Evolutionary conservation across 2,113 vertebrate species (phyloP), one percentile per base, ranked within the genome.

Genomic region (Hirundichthys speculiger): DNA sequence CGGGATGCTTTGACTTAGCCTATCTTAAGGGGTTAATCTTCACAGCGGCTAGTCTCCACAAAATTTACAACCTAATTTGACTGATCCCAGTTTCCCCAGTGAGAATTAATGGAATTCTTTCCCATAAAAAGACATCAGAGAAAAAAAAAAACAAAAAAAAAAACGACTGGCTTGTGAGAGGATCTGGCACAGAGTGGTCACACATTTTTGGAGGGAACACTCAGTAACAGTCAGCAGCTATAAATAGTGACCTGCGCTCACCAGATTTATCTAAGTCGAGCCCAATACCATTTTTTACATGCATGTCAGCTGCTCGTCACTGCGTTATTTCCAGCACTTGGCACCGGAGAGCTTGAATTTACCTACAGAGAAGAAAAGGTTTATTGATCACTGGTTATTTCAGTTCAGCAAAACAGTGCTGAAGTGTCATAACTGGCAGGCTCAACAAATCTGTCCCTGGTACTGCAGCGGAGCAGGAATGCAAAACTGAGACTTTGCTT

Each of bases 121-220:
- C 22, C 41, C 57, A 59, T 47, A 22, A 51, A 16, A 61, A 52
- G 45, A 68, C 13, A 30, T 58, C 8, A 20, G n/a, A 73, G 27
- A 25, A 66, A 18, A 27, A 18, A 49, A 1, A 38, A 1, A n/a
- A n/a, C n/a, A 15, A 49, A n/a, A 54, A 1, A 39, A 2, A n/a
- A 47, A 39, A 40, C 13, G 43, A 56, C 53, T 48, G 30, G 48
- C 53, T 13, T 65, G 45, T 54, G 68, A 42, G 27, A 71, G 39
- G 15, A 47, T 80, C 76, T 88, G 89, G 83, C 77, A 71, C 60
- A n/a, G 41, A 18, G 12, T 16, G 24, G 22, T 45, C 19, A 58
- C 50, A 57, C 68, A 88, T 88, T 85, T 90, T 85, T 90, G 63
- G 2, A 62, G 21, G 78, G 90, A 90, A 90, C 86, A 88, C 67